These are phyloP conservation scores for Phaethon lepturus DNA, from an alignment of 2,113 vertebrate genomes.

Conservation along the genomic window DNA sequence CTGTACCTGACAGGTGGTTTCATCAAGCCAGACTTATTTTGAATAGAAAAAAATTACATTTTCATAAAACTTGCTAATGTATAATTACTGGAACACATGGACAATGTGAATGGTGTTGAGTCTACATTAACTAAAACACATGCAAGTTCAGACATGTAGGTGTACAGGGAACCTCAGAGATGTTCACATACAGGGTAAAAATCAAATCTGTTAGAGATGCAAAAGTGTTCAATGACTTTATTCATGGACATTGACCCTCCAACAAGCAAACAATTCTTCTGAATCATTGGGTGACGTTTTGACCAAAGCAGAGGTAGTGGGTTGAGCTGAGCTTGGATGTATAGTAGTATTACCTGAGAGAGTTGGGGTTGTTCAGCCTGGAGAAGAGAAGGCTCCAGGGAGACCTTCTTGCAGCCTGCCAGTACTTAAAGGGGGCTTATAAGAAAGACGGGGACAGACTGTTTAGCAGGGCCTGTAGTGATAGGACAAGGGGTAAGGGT, in stretches of 20 bases:
- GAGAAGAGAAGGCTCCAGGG: too few species aligned
- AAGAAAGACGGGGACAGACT: too few species aligned
- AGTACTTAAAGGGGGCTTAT: too few species aligned
- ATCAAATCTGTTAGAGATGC: neutral
- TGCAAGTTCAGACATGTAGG: neutral
- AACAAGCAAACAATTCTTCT: neutral
- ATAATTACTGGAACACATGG: neutral
- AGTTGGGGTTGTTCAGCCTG: too few species aligned
- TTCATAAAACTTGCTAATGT: neutral
- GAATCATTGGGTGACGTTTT: neutral
- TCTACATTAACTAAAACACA: neutral
- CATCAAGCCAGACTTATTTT: neutral
- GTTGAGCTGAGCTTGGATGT: neutral
- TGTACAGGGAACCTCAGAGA: neutral
- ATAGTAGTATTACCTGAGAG: neutral
- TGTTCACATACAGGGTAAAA: neutral
- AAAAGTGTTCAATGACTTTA: neutral
- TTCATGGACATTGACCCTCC: neutral
- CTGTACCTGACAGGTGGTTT: neutral
- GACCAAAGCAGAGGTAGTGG: neutral
- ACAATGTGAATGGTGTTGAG: neutral
- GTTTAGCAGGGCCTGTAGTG: too few species aligned
- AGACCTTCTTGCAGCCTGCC: too few species aligned
- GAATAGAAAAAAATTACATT: neutral
- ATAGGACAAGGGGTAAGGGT: too few species aligned